Evolutionary conservation across 2,113 vertebrate genomes (phyloP).

Genomic region (Archilochus colubris): DNA sequence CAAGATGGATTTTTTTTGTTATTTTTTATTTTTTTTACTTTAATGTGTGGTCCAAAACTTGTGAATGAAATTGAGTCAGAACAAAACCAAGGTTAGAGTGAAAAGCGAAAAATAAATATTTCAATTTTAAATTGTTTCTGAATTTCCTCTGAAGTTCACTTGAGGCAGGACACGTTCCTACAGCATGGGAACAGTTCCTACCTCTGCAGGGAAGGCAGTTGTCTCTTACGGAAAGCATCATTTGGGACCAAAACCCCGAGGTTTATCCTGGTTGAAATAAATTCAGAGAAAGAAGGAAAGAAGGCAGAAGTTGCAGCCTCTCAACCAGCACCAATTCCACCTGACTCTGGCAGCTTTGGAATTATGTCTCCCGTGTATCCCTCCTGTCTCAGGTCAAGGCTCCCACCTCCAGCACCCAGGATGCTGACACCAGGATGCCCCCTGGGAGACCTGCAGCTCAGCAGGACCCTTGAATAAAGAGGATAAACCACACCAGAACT

Average conservation of each 20-base stretch:
- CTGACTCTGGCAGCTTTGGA: no score
- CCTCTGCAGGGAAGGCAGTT: not conserved
- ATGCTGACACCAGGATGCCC: not conserved
- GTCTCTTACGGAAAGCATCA: not conserved
- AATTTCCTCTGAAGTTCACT: not conserved
- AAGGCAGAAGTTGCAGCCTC: not conserved
- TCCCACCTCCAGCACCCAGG: not conserved
- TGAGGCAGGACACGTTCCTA: not conserved
- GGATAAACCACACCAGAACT: not conserved
- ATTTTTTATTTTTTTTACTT: not conserved
- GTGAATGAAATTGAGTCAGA: not conserved
- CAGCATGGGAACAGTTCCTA: not conserved
- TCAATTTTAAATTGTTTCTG: not conserved
- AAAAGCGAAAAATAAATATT: not conserved
- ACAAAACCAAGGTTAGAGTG: not conserved
- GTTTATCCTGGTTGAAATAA: accelerated
- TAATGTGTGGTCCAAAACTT: not conserved
- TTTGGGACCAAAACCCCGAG: not conserved
- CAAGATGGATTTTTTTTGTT: not conserved
- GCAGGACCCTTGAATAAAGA: not conserved
- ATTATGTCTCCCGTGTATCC: accelerated
- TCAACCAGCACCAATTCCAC: not conserved
- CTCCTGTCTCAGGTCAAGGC: not conserved
- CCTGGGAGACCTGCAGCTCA: not conserved
- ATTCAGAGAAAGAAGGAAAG: not conserved